These are phyloP conservation scores for Ailurus styani DNA, from an alignment of 2,113 vertebrate species.

Conservation along the genomic window DNA sequence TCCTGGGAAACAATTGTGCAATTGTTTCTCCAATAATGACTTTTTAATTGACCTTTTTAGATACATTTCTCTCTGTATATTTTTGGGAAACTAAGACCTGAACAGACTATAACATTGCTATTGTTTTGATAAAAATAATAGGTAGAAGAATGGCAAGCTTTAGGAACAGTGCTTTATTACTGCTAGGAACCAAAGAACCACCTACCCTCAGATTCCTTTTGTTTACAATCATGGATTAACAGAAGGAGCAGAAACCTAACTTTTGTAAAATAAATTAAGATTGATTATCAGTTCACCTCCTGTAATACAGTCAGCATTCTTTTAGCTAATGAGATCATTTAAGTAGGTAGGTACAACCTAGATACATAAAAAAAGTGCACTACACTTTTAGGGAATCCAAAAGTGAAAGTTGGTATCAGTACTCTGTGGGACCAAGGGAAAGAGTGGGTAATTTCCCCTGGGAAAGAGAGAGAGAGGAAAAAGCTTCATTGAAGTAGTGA, in stretches of 20 bases:
- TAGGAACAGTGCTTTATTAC: not conserved
- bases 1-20: not conserved
- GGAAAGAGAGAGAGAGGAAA: not conserved
- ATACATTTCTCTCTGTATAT: not conserved
- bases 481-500: not conserved
- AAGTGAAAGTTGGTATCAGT: not conserved
- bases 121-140: not conserved
- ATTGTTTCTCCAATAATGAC: not conserved
- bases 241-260: not conserved
- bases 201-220: not conserved
- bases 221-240: not conserved
- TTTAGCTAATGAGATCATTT: not conserved
- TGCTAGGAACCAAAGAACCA: not conserved
- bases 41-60: not conserved
- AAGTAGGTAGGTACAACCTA: not conserved
- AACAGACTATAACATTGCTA: not conserved
- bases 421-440: not conserved
- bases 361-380: not conserved
- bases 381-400: not conserved
- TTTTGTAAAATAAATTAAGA: not conserved
- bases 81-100: not conserved
- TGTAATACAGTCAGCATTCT: not conserved
- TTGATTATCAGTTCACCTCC: not conserved
- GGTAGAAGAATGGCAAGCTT: not conserved
- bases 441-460: not conserved